Percentiles rank a stretch among this genome's conserved stretches.
phyloP scores from a whole-genome alignment of 2,113 vertebrate genomes.

The Cyprinodon brontotheroides region DNA sequence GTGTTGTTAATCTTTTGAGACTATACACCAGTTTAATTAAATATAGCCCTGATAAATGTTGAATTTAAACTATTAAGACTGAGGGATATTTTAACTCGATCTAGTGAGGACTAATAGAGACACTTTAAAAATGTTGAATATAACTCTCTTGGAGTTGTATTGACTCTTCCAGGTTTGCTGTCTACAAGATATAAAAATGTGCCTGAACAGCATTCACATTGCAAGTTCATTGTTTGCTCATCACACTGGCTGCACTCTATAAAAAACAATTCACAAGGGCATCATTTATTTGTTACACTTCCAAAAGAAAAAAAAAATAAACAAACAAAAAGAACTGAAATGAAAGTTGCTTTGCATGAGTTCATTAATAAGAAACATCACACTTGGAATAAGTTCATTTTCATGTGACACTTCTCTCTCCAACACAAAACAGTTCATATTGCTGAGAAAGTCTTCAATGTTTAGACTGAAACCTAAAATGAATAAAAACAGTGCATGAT shows the following conservation, averaged over 20 bases:
- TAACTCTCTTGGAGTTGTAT: too few relatives aligned
- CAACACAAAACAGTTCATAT: neutral
- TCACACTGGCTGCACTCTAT: neutral
- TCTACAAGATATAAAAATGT: neutral
- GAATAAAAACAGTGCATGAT: neutral
- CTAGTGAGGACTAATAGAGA: too few relatives aligned
- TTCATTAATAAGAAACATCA: neutral
- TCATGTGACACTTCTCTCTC: neutral
- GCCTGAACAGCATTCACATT: neutral
- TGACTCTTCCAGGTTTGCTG: neutral
- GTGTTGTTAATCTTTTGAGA: too few relatives aligned
- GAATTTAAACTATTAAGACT: too few relatives aligned
- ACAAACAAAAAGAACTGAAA: neutral
- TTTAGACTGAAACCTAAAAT: constrained; percentile 1
- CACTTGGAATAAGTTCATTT: neutral
- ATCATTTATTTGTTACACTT: neutral
- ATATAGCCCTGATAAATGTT: too few relatives aligned
- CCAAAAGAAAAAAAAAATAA: neutral
- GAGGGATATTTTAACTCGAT: too few relatives aligned
- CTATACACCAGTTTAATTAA: too few relatives aligned
- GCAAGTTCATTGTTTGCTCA: neutral
- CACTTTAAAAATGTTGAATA: too few relatives aligned
- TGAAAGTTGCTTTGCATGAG: neutral
- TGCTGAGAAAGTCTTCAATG: neutral
- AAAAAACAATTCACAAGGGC: neutral